Evolutionary conservation across 2,797 vertebrate species (phyloP).

Genomic region (Sarcophilus harrisii): DNA sequence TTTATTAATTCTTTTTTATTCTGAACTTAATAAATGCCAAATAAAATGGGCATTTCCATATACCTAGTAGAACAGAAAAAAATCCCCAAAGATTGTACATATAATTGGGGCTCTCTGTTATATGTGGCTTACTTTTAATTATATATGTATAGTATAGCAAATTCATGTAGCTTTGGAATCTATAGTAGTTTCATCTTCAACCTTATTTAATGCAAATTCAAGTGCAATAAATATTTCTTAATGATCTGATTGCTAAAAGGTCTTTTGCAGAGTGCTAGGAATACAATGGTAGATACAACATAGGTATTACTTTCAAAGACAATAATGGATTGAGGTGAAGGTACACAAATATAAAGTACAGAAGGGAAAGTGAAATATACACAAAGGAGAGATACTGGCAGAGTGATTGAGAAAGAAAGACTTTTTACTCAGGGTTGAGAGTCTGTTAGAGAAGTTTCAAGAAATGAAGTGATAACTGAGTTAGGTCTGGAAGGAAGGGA

Average conservation of each 20-base stretch:
- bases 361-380: no score
- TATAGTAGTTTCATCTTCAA: neutral
- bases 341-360: neutral
- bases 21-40: neutral
- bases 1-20: neutral
- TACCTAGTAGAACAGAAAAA: neutral
- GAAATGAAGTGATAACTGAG: neutral
- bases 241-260: neutral
- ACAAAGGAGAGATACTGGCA: neutral
- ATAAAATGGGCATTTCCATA: neutral
- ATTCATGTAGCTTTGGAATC: neutral
- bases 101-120: neutral
- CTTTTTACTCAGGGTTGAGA: neutral
- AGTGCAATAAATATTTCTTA: neutral
- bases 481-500: neutral
- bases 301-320: neutral
- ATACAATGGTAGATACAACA: neutral
- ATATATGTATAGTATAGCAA: neutral
- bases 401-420: neutral
- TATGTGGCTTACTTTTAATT: neutral
- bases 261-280: neutral
- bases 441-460: neutral
- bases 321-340: neutral
- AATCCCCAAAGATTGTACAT: neutral
- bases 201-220: neutral